Evolutionary conservation across 1,140 invertebrate genomes (phyloP).

Genomic region (Pristionchus pacificus): DNA sequence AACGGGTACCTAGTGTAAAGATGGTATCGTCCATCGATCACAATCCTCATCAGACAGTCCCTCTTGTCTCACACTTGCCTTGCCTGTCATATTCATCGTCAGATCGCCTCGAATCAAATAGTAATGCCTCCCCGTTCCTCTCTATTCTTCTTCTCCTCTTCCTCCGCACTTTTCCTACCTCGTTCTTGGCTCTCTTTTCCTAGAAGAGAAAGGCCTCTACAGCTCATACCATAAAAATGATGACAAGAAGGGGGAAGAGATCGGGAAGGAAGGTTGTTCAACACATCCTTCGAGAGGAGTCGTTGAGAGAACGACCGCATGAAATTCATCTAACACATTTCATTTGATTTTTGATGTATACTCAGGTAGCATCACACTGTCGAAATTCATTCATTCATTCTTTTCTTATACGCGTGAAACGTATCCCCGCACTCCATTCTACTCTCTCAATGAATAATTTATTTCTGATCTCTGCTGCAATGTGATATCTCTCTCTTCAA

Average conservation of each 20-base stretch:
- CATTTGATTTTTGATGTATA: background rate
- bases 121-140: constrained; percentile 15
- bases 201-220: constrained; percentile 17
- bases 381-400: background rate
- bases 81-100: no score
- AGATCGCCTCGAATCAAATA: no score
- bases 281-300: background rate
- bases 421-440: no score
- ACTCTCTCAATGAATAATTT: no score
- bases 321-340: background rate
- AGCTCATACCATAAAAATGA: constrained; percentile 15
- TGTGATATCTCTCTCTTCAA: no score
- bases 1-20: background rate
- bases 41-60: constrained; percentile 19
- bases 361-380: background rate
- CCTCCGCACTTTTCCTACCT: constrained; percentile 13
- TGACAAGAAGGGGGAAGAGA: background rate
- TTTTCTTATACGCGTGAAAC: no score
- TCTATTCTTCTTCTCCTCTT: background rate
- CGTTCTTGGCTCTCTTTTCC: constrained; percentile 5
- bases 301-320: background rate
- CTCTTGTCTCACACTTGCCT: constrained; percentile 1
- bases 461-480: no score
- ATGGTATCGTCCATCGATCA: constrained; percentile 7
- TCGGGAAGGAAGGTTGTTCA: background rate